Percentiles rank a stretch among this genome's conserved stretches.
Evolutionary conservation across 2,113 vertebrate species (phyloP).

Genomic region (Ictalurus furcatus): DNA sequence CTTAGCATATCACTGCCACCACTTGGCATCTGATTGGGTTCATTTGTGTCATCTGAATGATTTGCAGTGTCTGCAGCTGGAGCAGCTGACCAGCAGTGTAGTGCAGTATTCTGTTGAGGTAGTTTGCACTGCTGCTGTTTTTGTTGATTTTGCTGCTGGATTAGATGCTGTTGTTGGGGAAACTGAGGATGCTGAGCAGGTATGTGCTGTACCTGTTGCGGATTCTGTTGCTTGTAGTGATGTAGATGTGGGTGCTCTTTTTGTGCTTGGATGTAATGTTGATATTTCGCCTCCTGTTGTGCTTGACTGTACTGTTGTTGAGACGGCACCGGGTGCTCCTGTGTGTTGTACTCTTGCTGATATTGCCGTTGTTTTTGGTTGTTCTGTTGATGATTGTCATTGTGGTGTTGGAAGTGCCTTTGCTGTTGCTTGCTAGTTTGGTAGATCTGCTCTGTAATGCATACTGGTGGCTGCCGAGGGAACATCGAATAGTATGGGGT

Average conservation of each 20-base stretch:
- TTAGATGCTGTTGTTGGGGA: conserved; percentile 11
- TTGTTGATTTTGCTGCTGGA: conserved; percentile 29
- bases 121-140: conserved; percentile 35
- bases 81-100: conserved; percentile 48
- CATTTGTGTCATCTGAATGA: conserved; percentile 20
- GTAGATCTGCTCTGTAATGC: conserved; percentile 52
- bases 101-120: background rate
- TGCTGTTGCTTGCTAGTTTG: conserved; percentile 58
- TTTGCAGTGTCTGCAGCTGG: conserved; percentile 42
- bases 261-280: conserved; percentile 25
- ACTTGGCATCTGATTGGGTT: background rate
- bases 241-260: conserved; percentile 13
- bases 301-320: conserved; percentile 29
- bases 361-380: conserved; percentile 4
- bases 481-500: conserved; percentile 75
- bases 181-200: conserved; percentile 19
- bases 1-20: conserved; percentile 64
- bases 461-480: conserved; percentile 72
- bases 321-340: conserved; percentile 52
- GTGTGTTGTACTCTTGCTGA: conserved; percentile 42
- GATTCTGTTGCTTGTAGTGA: conserved; percentile 25
- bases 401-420: conserved; percentile 36
- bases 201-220: conserved; percentile 16
- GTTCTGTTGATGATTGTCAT: conserved; percentile 47
- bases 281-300: conserved; percentile 1